Evolutionary conservation across 1,140 invertebrate species (phyloP).

Genomic region (Saccostrea glomerata): DNA sequence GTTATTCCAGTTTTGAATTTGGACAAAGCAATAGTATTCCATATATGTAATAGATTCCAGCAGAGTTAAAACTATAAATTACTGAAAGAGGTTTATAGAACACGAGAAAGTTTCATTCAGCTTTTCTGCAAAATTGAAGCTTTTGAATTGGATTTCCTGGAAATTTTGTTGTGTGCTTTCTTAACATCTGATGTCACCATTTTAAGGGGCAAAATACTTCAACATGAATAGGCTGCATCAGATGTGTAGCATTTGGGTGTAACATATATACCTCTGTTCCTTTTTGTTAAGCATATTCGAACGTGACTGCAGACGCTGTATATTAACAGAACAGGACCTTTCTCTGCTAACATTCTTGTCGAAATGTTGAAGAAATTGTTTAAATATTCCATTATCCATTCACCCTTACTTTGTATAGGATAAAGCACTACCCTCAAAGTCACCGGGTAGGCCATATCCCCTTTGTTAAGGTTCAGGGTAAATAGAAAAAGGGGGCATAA

Average conservation of each 20-base stretch:
- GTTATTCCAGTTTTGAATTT: slow-evolving; percentile 45
- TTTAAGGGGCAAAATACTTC: slow-evolving; percentile 58
- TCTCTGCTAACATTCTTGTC: slow-evolving; percentile 50
- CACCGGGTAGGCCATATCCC: slow-evolving; percentile 54
- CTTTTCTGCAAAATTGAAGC: slow-evolving; percentile 55
- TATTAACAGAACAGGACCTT: slow-evolving; percentile 54
- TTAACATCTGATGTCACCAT: slow-evolving; percentile 46
- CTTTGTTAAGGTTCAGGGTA: slow-evolving; percentile 52
- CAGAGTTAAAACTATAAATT: slow-evolving; percentile 52
- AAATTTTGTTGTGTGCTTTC: slow-evolving; percentile 49
- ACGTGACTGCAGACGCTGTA: slow-evolving; percentile 48
- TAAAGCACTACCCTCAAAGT: slow-evolving; percentile 40
- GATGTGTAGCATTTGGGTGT: slow-evolving; percentile 53
- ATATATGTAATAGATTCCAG: slow-evolving; percentile 48
- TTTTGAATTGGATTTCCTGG: slow-evolving; percentile 52
- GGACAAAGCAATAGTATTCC: slow-evolving; percentile 33
- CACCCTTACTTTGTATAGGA: slow-evolving; percentile 57
- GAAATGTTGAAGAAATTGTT: slow-evolving; percentile 54
- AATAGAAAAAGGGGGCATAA: slow-evolving; percentile 53
- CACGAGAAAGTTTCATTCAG: slow-evolving; percentile 49
- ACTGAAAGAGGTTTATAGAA: slow-evolving; percentile 60
- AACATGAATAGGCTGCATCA: slow-evolving; percentile 59
- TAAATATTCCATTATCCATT: slow-evolving; percentile 37
- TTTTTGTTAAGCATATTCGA: background rate
- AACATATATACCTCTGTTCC: too few relatives aligned